Evolutionary conservation across 2,888 invertebrate species (phyloP).

Genomic region (Atherix ibis): DNA sequence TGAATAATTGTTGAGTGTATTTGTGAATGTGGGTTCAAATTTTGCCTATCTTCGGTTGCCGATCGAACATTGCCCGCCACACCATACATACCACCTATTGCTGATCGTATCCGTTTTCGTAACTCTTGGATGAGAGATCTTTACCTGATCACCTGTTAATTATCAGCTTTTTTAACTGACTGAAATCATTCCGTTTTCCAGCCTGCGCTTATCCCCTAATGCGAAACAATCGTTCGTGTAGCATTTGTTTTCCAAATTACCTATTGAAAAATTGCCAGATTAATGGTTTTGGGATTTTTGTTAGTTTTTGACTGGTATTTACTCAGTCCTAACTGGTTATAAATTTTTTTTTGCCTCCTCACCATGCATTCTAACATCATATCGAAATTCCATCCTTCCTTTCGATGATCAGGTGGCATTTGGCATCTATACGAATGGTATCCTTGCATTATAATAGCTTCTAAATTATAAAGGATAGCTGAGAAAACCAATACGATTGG

Average conservation of each 20-base stretch:
- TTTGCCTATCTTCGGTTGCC: not conserved
- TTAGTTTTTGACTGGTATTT: conserved; percentile 1
- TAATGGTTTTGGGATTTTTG: conserved; percentile 7
- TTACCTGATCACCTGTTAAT: conserved; percentile 11
- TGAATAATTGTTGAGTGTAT: conserved; percentile 5
- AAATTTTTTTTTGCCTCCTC: no score
- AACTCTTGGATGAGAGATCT: conserved; percentile 4
- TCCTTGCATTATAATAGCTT: no score
- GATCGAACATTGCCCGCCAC: not conserved
- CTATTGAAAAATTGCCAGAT: conserved; percentile 12
- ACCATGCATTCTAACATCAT: not conserved
- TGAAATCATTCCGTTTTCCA: no score
- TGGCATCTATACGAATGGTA: no score
- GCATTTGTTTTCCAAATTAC: conserved; percentile 13
- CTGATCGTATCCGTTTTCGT: conserved; percentile 4
- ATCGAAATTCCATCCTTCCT: conserved; percentile 1
- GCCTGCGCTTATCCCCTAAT: no score
- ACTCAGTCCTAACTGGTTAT: not conserved
- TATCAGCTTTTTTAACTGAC: conserved; percentile 6
- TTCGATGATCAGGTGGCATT: no score
- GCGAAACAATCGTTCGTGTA: conserved; percentile 6
- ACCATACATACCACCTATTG: not conserved
- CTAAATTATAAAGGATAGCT: no score
- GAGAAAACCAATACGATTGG: no score
- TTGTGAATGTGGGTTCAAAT: not conserved